Conservation (phyloP, 2,113 vertebrate species). For the Coptodon bakossiorum region DNA sequence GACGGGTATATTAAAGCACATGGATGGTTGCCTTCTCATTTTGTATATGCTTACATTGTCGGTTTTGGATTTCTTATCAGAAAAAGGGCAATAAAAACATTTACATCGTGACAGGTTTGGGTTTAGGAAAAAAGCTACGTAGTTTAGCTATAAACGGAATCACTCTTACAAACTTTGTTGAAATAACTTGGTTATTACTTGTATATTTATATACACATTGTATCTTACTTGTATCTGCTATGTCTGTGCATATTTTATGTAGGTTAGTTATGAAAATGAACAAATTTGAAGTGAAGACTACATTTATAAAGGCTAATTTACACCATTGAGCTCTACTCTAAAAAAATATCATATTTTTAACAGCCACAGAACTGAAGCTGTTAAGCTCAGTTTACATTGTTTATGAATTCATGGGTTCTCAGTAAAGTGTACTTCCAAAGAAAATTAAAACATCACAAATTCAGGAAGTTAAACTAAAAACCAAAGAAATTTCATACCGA, state of each 20-base stretch:
- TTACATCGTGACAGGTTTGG: not conserved
- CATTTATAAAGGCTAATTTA: not conserved
- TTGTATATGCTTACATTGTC: not conserved
- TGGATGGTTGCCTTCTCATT: not conserved
- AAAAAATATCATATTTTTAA: not conserved
- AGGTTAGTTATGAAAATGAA: not conserved
- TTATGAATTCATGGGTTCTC: not conserved
- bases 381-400: not conserved
- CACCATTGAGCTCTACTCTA: not conserved
- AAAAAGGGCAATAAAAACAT: not conserved
- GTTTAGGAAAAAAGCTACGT: not conserved
- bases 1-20: not conserved
- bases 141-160: accelerated
- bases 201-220: not conserved
- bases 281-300: not conserved
- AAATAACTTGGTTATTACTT: not conserved
- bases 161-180: not conserved
- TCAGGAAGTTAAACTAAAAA: not conserved
- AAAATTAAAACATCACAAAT: not conserved
- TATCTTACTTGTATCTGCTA: not conserved
- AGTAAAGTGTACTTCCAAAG: not conserved
- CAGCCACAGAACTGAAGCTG: not conserved
- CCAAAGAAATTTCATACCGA: accelerated
- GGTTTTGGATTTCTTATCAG: not conserved
- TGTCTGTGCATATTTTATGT: not conserved